A percentile compares a stretch with the other conserved stretches of the same genome.
phyloP scores from a whole-genome alignment of 1,140 invertebrate species.

The Calephelis nemesis region DNA sequence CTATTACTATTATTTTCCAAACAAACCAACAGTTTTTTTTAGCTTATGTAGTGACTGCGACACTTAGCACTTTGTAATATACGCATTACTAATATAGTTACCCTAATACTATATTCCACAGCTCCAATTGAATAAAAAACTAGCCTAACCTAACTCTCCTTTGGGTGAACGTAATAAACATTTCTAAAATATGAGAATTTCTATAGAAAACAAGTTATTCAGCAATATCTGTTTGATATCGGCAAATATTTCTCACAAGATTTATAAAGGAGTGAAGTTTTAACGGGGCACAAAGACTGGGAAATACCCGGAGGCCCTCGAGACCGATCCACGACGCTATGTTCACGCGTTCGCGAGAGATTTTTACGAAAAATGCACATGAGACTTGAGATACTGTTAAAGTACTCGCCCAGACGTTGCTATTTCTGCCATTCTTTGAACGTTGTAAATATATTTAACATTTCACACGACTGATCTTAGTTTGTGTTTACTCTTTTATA shows the following conservation, averaged over 20 bases:
- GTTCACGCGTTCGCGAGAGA: constrained; percentile 36
- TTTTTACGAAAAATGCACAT: constrained; percentile 10
- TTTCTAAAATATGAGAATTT: constrained; percentile 1
- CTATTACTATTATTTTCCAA: too few species aligned
- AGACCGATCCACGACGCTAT: constrained; percentile 49
- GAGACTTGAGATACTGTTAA: constrained; percentile 1
- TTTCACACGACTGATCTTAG: background rate
- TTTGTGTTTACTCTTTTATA: too few species aligned
- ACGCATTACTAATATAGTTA: too few species aligned
- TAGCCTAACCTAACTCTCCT: too few species aligned
- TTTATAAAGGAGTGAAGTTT: constrained; percentile 44
- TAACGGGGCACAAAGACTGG: constrained; percentile 33
- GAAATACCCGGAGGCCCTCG: constrained; percentile 32
- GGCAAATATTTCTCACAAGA: constrained; percentile 39
- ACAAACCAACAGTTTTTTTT: too few species aligned
- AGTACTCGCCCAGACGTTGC: background rate
- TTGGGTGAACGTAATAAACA: background rate
- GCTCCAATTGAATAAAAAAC: too few species aligned
- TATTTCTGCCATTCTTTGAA: background rate
- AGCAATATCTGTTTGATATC: constrained; percentile 29
- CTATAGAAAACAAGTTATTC: constrained; percentile 10
- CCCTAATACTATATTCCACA: too few species aligned
- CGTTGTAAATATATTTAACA: background rate
- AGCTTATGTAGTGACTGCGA: too few species aligned
- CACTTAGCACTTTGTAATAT: too few species aligned